Percentiles rank a stretch among this genome's conserved stretches.
Conservation (phyloP, 2,888 invertebrate species). For the Adela reaumurella region DNA sequence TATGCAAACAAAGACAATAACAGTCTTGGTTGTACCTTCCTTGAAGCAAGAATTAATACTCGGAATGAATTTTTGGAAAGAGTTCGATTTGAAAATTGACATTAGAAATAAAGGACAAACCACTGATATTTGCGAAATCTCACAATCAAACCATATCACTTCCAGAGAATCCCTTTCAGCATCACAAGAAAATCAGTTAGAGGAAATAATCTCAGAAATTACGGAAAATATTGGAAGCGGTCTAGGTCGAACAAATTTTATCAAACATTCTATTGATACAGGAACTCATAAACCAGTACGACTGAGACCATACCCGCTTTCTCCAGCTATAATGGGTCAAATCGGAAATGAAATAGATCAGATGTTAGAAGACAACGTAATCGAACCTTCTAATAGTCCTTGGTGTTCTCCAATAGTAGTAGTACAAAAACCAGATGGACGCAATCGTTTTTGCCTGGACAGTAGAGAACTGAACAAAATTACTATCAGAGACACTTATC, state of each 20-base stretch:
- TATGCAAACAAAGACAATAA: no score
- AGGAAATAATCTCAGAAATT: no score
- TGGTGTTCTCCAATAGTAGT: constrained; percentile 6
- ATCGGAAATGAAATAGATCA: constrained; percentile 1
- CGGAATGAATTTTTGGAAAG: no score
- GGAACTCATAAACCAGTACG: background rate
- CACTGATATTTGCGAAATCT: background rate
- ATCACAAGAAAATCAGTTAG: no score
- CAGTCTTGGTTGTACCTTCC: no score
- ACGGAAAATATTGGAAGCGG: no score
- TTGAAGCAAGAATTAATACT: no score
- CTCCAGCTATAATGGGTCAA: constrained; percentile 1
- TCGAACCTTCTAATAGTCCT: constrained; percentile 4
- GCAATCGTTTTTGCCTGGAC: constrained; percentile 7
- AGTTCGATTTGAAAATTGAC: no score
- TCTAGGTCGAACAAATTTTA: background rate
- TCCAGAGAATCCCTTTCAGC: no score
- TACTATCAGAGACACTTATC: constrained; percentile 11
- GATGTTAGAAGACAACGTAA: constrained; percentile 7
- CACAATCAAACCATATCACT: no score
- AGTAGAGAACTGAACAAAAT: constrained; percentile 10
- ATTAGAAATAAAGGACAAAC: no score
- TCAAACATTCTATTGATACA: background rate
- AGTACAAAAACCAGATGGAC: constrained; percentile 2
- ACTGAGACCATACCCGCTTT: background rate